These are phyloP conservation scores for Aproaerema taeniolella DNA, from an alignment of 2,888 invertebrate species.

Conservation along the genomic window DNA sequence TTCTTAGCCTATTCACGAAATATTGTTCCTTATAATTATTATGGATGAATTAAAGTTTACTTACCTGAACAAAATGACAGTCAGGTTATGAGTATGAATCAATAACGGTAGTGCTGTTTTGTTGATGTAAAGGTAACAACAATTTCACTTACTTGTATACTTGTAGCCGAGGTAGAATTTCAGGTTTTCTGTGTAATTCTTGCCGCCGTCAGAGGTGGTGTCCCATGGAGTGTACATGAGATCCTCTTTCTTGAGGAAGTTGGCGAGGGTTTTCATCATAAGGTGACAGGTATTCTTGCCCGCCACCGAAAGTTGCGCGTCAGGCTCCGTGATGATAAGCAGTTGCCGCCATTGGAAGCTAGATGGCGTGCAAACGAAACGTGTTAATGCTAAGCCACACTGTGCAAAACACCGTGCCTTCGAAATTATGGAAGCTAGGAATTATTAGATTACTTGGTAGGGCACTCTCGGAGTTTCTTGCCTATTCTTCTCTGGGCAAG, in stretches of 20 bases:
- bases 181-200: conserved; percentile 79
- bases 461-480: too few relatives aligned
- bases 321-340: conserved; percentile 84
- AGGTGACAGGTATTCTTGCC: conserved; percentile 85
- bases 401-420: too few relatives aligned
- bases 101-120: too few relatives aligned
- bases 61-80: too few relatives aligned
- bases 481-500: too few relatives aligned
- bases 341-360: conserved; percentile 84
- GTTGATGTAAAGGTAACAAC: neutral
- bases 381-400: conserved; percentile 59
- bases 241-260: conserved; percentile 67
- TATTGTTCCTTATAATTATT: too few relatives aligned
- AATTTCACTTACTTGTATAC: conserved; percentile 81
- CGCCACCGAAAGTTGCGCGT: conserved; percentile 81
- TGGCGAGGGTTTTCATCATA: conserved; percentile 84
- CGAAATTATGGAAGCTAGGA: too few relatives aligned
- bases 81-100: too few relatives aligned
- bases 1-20: too few relatives aligned
- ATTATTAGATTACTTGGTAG: too few relatives aligned
- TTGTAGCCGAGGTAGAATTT: conserved; percentile 81
- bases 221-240: conserved; percentile 79
- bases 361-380: conserved; percentile 58
- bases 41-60: too few relatives aligned
- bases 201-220: conserved; percentile 71